Evolutionary conservation across 2,888 invertebrate genomes (phyloP).

Genomic region (Venusia cambrica): DNA sequence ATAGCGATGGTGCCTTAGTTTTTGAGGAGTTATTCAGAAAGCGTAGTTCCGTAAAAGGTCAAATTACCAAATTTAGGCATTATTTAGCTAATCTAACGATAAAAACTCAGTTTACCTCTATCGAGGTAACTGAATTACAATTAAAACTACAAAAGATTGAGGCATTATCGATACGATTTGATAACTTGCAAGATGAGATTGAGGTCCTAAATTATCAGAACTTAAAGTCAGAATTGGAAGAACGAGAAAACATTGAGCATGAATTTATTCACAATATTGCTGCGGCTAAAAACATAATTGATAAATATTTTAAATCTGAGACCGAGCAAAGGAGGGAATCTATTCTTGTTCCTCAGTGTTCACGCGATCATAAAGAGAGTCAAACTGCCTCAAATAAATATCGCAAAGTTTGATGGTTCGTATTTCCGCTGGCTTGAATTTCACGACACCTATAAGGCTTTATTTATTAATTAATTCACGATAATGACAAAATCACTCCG

Average conservation of each 20-base stretch:
- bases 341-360: conserved; percentile 1
- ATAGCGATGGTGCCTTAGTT: too few species aligned
- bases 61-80: conserved; percentile 10
- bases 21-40: too few species aligned
- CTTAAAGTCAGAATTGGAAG: conserved; percentile 11
- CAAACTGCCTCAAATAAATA: conserved; percentile 10
- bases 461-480: too few species aligned
- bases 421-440: conserved; percentile 31
- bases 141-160: conserved; percentile 10
- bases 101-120: not conserved
- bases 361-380: too few species aligned
- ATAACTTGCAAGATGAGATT: conserved; percentile 18
- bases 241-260: conserved; percentile 17
- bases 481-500: conserved; percentile 20
- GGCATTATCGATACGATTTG: conserved; percentile 13
- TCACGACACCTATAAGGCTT: too few species aligned
- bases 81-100: not conserved
- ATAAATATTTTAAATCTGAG: not conserved
- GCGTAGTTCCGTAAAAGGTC: conserved; percentile 15
- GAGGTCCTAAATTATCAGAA: conserved; percentile 13
- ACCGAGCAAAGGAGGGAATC: conserved; percentile 4
- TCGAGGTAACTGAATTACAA: conserved; percentile 6
- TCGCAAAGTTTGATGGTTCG: conserved; percentile 27
- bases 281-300: conserved; percentile 10
- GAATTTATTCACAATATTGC: conserved; percentile 9